Conservation (phyloP, 2,888 invertebrate genomes). For the Drosophila macrothrix region DNA sequence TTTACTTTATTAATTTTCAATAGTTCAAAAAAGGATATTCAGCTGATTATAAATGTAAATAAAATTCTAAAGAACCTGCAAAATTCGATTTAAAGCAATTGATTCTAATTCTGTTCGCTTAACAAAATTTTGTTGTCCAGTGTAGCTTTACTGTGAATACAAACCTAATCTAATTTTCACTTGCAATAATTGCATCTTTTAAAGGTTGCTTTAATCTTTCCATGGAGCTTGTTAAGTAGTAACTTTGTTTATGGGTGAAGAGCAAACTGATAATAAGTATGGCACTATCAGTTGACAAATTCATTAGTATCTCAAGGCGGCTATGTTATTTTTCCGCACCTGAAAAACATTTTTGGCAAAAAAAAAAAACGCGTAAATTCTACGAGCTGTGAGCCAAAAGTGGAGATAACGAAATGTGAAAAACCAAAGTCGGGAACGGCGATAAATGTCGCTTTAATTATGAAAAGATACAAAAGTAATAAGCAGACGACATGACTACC, state of each 20-base stretch:
- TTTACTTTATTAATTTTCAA: not conserved
- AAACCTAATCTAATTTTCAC: not conserved
- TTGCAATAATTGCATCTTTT: not conserved
- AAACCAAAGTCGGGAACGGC: slow-evolving; percentile 20
- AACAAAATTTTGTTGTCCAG: not conserved
- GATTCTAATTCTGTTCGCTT: not conserved
- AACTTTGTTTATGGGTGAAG: slow-evolving; percentile 21
- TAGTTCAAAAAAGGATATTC: no score
- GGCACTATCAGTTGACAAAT: slow-evolving; percentile 42
- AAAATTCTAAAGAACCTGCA: not conserved
- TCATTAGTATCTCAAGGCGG: slow-evolving; percentile 57
- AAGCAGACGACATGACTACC: slow-evolving; percentile 70
- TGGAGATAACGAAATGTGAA: slow-evolving; percentile 25
- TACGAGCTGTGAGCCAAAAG: slow-evolving; percentile 22
- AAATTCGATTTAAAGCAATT: not conserved
- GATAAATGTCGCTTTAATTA: slow-evolving; percentile 73
- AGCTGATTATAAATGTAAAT: not conserved
- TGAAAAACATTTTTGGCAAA: slow-evolving; percentile 28
- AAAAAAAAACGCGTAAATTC: slow-evolving; percentile 39
- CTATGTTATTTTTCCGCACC: slow-evolving; percentile 20
- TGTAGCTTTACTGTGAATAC: not conserved
- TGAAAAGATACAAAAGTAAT: slow-evolving; percentile 69
- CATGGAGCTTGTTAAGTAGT: slow-evolving; percentile 1
- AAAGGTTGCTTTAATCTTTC: not conserved
- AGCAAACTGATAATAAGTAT: slow-evolving; percentile 27